Percentiles rank a stretch among this genome's conserved stretches.
These are phyloP conservation scores for Maccullochella peelii DNA, from an alignment of 2,113 vertebrate species.

Conservation along the genomic window DNA sequence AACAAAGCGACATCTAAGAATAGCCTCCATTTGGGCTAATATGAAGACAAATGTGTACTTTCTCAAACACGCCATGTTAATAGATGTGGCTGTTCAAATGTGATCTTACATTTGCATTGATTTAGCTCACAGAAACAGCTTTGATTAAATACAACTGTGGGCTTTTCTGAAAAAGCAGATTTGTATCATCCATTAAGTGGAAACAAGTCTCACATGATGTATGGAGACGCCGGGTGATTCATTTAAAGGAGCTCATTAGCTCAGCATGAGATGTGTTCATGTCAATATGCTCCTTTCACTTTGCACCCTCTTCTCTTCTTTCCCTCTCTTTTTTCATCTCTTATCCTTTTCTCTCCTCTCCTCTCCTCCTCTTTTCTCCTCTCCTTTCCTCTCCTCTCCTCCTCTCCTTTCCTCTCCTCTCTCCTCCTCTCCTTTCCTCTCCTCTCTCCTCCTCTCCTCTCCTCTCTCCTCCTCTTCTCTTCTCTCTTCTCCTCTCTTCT, in stretches of 20 bases:
- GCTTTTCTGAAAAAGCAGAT: slow-evolving; percentile 63
- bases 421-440: neutral
- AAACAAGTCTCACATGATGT: slow-evolving; percentile 57
- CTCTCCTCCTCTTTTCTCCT: neutral
- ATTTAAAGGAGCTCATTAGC: slow-evolving; percentile 72
- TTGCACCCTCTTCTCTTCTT: neutral
- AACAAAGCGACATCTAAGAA: slow-evolving; percentile 60
- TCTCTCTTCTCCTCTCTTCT: too few relatives aligned
- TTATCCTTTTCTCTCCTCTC: neutral
- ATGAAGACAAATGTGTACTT: slow-evolving; percentile 64
- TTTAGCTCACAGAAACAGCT: slow-evolving; percentile 51
- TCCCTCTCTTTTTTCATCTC: neutral
- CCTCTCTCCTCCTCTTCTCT: neutral
- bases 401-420: neutral
- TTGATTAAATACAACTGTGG: slow-evolving; percentile 64
- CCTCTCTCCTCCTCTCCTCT: too few relatives aligned
- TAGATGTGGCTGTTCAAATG: slow-evolving; percentile 59
- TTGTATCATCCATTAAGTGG: slow-evolving; percentile 63
- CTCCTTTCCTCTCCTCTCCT: neutral
- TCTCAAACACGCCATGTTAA: slow-evolving; percentile 42
- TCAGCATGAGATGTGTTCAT: slow-evolving; percentile 41
- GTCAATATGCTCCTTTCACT: slow-evolving; percentile 54
- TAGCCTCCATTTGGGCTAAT: slow-evolving; percentile 46
- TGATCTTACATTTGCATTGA: slow-evolving; percentile 66
- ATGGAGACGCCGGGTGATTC: slow-evolving; percentile 54